These are phyloP conservation scores for Macroramphosus scolopax DNA, from an alignment of 2,797 vertebrate species.

Conservation along the genomic window DNA sequence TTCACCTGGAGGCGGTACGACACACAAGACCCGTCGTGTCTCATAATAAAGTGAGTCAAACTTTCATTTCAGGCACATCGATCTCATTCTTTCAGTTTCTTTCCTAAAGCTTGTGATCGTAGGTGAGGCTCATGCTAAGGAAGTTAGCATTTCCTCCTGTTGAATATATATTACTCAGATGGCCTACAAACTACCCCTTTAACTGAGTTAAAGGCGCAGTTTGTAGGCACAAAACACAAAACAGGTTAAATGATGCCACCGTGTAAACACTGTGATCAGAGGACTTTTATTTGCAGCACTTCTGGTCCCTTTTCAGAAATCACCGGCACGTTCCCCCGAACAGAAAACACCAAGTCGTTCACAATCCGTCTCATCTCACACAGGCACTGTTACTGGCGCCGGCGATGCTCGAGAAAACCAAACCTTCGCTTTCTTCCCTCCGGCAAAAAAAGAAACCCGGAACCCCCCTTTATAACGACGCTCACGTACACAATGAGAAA, in stretches of 20 bases:
- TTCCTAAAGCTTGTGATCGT: no score
- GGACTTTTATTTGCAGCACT: constrained; percentile 72
- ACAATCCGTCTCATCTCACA: constrained; percentile 41
- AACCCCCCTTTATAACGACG: constrained; percentile 1
- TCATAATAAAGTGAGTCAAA: no score
- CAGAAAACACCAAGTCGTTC: constrained; percentile 50
- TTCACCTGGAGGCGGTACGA: no score
- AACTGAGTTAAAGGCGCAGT: no score
- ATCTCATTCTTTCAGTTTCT: no score
- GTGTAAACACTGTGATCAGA: constrained; percentile 53
- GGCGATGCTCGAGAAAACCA: constrained; percentile 6
- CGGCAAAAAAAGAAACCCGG: constrained; percentile 18
- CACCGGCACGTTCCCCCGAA: constrained; percentile 25
- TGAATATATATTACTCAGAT: no score
- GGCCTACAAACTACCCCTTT: no score
- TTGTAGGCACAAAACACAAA: neutral
- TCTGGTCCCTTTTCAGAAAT: constrained; percentile 41
- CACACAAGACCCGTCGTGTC: no score
- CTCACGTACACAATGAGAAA: constrained; percentile 56
- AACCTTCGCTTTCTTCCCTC: constrained; percentile 24
- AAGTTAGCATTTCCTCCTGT: no score
- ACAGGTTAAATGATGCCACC: constrained; percentile 22
- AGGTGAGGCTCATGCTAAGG: no score
- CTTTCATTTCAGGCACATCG: no score
- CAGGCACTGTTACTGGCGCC: no score